phyloP scores from a whole-genome alignment of 2,888 invertebrate genomes.

The Didymodactylos carnosus region DNA sequence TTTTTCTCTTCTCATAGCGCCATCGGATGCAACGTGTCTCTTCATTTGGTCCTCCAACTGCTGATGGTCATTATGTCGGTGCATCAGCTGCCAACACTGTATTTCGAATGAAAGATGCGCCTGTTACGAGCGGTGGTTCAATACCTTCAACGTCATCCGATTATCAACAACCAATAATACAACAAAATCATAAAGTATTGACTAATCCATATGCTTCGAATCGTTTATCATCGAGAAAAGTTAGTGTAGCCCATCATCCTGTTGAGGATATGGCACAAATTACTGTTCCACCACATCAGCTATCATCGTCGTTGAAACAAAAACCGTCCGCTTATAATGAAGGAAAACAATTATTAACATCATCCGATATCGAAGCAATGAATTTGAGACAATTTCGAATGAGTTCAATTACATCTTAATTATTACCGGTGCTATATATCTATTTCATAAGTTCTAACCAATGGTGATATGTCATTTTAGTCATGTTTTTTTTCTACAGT shows the following conservation, averaged over 20 bases:
- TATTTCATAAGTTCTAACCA: too few species aligned
- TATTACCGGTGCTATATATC: too few species aligned
- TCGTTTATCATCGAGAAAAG: too few species aligned
- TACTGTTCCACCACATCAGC: background rate
- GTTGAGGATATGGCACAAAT: too few species aligned
- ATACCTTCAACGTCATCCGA: background rate
- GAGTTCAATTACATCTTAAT: background rate
- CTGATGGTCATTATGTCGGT: background rate
- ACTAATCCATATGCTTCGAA: background rate
- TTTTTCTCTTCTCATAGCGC: background rate
- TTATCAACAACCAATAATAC: background rate
- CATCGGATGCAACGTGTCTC: background rate
- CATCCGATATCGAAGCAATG: background rate
- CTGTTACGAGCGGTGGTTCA: background rate
- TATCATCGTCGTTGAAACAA: background rate
- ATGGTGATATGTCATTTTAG: too few species aligned
- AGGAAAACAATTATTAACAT: background rate
- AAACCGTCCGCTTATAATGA: background rate
- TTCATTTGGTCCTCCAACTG: background rate
- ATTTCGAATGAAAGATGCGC: background rate
- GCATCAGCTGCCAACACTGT: background rate
- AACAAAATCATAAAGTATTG: background rate
- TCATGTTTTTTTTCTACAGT: too few species aligned
- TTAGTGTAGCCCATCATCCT: too few species aligned
- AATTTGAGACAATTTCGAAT: background rate